Conservation (phyloP, 2,888 invertebrate genomes). For the Microctonus aethiopoides region DNA sequence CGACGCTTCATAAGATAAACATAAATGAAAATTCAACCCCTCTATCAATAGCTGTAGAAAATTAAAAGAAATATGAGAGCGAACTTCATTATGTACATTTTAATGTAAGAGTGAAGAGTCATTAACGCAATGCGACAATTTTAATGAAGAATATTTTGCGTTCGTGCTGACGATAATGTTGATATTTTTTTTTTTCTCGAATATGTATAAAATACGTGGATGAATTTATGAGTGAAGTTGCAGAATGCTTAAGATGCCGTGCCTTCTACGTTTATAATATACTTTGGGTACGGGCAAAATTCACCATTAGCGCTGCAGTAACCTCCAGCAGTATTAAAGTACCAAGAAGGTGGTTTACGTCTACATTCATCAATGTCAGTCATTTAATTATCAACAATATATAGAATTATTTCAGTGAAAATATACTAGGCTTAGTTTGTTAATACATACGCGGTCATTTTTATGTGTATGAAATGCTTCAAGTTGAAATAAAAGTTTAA, state of each 20-base stretch:
- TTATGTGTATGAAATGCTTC: conserved; percentile 5
- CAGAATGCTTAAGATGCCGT: neutral
- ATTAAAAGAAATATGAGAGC: neutral
- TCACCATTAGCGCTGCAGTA: conserved; percentile 11
- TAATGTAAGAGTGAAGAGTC: neutral
- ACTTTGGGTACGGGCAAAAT: neutral
- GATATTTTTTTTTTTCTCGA: neutral
- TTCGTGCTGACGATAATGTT: neutral
- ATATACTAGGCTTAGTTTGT: conserved; percentile 12
- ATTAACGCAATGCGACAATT: neutral
- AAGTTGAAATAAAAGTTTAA: neutral
- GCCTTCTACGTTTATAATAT: neutral
- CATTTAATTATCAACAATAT: conserved; percentile 49
- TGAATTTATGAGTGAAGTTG: neutral
- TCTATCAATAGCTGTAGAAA: neutral
- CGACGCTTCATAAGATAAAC: neutral
- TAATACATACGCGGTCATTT: conserved; percentile 24
- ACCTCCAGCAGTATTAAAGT: conserved; percentile 42
- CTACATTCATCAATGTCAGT: conserved; percentile 56
- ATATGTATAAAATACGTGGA: neutral
- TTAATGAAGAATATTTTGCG: neutral
- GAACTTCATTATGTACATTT: neutral
- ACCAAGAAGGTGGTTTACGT: conserved; percentile 37
- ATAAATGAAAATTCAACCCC: neutral
- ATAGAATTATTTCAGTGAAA: conserved; percentile 34